Conservation (phyloP, 2,113 vertebrate genomes). For the Etheostoma spectabile region DNA sequence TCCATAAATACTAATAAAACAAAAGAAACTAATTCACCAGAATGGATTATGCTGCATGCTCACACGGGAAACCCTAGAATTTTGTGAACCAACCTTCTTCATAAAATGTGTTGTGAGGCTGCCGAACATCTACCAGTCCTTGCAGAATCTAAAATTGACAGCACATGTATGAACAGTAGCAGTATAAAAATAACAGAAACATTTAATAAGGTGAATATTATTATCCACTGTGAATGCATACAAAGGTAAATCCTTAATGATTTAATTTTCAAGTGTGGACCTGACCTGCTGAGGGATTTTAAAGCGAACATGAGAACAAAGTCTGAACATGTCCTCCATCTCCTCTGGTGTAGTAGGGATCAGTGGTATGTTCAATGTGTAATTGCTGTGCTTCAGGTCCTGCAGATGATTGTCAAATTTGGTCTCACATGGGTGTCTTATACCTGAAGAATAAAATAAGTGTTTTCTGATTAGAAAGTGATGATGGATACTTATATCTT, state of each 20-base stretch:
- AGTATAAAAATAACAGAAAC: background rate
- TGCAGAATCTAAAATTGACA: constrained; percentile 89
- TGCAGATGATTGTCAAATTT: constrained; percentile 88
- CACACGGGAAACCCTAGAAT: background rate
- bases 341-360: constrained; percentile 93
- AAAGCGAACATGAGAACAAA: constrained; percentile 95
- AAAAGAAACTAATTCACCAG: background rate
- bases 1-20: constrained; percentile 89
- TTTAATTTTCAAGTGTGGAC: constrained; percentile 1
- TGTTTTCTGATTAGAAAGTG: background rate
- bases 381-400: constrained; percentile 82
- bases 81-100: constrained; percentile 86
- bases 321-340: constrained; percentile 96
- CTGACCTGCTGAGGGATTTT: constrained; percentile 95
- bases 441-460: constrained; percentile 79
- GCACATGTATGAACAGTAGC: background rate
- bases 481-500: background rate
- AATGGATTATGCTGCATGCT: background rate
- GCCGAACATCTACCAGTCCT: constrained; percentile 92
- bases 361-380: constrained; percentile 86
- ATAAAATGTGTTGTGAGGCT: constrained; percentile 95
- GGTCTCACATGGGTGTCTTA: constrained; percentile 86
- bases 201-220: background rate
- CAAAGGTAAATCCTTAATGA: background rate
- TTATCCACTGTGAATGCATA: background rate